Percentiles rank a stretch among this genome's conserved stretches.
Evolutionary conservation across 2,888 invertebrate genomes (phyloP).

Genomic region (Campopleginae sp.): DNA sequence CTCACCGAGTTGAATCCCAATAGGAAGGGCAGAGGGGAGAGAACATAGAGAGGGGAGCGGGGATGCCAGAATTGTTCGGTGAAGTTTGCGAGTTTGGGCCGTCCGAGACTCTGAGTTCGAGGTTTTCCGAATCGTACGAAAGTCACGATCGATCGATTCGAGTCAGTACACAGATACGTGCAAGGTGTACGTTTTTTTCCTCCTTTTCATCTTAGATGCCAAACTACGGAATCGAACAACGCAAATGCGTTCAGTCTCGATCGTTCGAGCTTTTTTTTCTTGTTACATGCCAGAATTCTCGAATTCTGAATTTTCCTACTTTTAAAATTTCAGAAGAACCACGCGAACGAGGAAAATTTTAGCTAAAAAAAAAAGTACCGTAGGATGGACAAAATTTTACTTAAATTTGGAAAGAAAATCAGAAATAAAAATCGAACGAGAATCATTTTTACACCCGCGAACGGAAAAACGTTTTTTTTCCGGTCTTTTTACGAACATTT

Average conservation of each 20-base stretch:
- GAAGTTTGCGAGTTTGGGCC: conserved; percentile 35
- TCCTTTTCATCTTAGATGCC: neutral
- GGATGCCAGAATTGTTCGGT: conserved; percentile 22
- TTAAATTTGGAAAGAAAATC: no score
- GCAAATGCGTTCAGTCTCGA: neutral
- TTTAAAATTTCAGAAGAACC: no score
- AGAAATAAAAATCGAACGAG: no score
- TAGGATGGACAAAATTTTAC: no score
- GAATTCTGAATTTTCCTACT: neutral
- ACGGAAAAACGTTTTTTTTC: no score
- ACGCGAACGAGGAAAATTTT: neutral
- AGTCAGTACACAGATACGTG: conserved; percentile 24
- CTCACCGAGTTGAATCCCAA: conserved; percentile 63
- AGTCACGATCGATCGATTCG: conserved; percentile 60
- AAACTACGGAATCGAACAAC: neutral
- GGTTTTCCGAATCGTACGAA: conserved; percentile 38
- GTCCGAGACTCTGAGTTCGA: conserved; percentile 24
- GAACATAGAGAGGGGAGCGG: neutral
- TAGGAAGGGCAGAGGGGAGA: conserved; percentile 15
- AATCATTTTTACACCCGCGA: no score
- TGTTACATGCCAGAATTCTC: neutral
- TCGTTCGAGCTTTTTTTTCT: neutral
- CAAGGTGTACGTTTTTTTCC: neutral
- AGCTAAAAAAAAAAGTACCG: neutral
- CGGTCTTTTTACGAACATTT: no score